Evolutionary conservation across 2,888 invertebrate genomes (phyloP), one percentile per base, ranked within the genome.

Genomic region (Ashinkailepas kermadecensis): DNA sequence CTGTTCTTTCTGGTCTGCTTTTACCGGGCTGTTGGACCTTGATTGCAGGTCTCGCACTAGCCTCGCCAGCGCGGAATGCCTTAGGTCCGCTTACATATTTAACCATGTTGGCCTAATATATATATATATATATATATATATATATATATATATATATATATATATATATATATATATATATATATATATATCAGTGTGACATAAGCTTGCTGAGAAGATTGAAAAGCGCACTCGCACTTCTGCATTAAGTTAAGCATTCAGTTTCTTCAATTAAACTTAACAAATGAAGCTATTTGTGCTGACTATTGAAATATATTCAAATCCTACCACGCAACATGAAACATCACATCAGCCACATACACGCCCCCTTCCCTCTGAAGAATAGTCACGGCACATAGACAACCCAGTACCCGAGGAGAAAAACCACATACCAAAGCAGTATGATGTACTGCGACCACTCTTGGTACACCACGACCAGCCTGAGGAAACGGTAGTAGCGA

Each of bases 391-490:
- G 74, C 18, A 74, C 56, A 21, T 74, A 56, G 6, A 39, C 21
- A 15, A 15, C 18, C 54, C 74, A 74, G 56, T 56, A 74, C 8
- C 10, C 54, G 18, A 15, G 6, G 7, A 21, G 18, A 18, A 74
- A 74, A 8, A 56, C 21, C 21, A 54, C 7, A 23, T 74, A 74
- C 10, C 8, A 23, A 21, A 4, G 12, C 18, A 74, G 18, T 13
- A 12, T 23, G 7, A 56, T 74, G 18, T 54, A 74, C 74, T 74
- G 74, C 1, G 74, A 74, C 74, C 74, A 74, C 74, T 74, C 74
- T 21, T 74, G 74, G 56, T 74, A 56, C 8, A 18, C 0, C 6
- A 74, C 21, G 2, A 74, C 8, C 10, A 15, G 11, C 21, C 56
- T 18, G 18, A 74, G 21, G 21, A 74, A 74, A 9, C 23, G 15